Percentiles rank a stretch among this genome's conserved stretches.
Conservation (phyloP, 2,888 invertebrate genomes). For the Morinoia aosen region DNA sequence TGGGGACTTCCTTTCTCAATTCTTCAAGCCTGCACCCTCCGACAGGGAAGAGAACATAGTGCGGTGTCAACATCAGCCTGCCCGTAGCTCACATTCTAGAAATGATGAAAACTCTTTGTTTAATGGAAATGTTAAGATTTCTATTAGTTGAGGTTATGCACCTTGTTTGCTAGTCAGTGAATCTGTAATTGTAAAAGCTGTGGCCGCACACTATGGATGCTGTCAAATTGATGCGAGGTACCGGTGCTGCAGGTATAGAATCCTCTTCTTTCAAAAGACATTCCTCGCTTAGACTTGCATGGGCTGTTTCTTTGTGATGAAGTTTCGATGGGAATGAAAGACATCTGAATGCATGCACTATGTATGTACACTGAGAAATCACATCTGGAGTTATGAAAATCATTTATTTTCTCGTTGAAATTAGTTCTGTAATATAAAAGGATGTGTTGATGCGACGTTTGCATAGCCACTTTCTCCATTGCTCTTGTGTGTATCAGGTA, state of each 20-base stretch:
- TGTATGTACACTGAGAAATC: neutral
- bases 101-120: neutral
- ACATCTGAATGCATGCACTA: neutral
- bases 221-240: neutral
- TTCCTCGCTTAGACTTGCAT: neutral
- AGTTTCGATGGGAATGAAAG: neutral
- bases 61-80: neutral
- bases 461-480: neutral
- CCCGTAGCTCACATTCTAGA: neutral
- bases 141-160: neutral
- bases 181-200: neutral
- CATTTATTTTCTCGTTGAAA: neutral
- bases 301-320: neutral
- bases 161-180: neutral
- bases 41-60: neutral
- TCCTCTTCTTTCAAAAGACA: neutral
- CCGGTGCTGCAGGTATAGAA: neutral
- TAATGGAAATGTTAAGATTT: neutral
- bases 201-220: neutral
- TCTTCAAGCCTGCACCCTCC: neutral
- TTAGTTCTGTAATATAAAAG: neutral
- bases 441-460: neutral
- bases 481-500: neutral
- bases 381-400: neutral
- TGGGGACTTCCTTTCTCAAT: neutral